Percentiles rank a stretch among this genome's conserved stretches.
These are phyloP conservation scores for Selene dorsalis DNA, from an alignment of 2,797 vertebrate genomes.

Conservation along the genomic window DNA sequence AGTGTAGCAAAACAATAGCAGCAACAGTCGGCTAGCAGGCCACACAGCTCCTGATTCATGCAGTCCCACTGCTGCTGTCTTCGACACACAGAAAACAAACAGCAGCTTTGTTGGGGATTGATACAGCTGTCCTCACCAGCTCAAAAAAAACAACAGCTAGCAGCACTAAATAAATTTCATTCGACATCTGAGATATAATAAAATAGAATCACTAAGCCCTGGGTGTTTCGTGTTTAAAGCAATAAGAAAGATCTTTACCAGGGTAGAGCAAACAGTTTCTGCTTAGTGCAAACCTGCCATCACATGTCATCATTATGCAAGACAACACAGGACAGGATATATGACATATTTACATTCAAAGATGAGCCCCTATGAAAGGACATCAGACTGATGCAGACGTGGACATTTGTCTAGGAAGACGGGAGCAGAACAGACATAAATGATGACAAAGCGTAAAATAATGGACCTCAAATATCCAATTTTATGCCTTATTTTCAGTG, in stretches of 20 bases:
- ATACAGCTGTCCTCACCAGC: constrained; percentile 40
- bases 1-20: constrained; percentile 66
- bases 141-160: too few species aligned
- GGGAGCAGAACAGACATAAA: constrained; percentile 6
- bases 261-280: not conserved
- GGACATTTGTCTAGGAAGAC: not conserved
- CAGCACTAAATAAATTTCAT: constrained; percentile 5
- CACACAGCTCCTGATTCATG: constrained; percentile 73
- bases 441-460: not conserved
- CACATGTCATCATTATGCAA: not conserved
- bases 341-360: not conserved
- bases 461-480: not conserved
- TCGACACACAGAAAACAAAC: constrained; percentile 59
- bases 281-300: not conserved
- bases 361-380: not conserved
- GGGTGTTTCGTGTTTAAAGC: not conserved
- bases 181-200: not conserved
- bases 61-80: constrained; percentile 68
- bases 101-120: constrained; percentile 54
- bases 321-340: not conserved
- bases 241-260: too few species aligned
- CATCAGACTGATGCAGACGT: not conserved
- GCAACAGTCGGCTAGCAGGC: constrained; percentile 49
- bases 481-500: not conserved
- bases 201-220: not conserved